Evolutionary conservation across 1,140 invertebrate genomes (phyloP), one percentile per base, ranked within the genome.

Genomic region (Eulimnadia texana): DNA sequence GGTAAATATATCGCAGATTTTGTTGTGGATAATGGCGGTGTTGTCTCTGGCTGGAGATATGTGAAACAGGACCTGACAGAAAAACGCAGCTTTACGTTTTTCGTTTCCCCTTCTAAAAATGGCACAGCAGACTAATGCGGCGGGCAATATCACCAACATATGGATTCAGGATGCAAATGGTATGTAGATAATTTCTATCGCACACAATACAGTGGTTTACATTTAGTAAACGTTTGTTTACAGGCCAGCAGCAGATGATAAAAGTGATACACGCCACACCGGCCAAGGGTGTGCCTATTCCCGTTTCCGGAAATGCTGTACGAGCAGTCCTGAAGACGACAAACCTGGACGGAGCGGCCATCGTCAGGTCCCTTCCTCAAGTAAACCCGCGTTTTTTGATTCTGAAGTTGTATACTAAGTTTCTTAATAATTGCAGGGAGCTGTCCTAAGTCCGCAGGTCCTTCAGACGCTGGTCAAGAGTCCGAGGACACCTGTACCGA

Each of bases 91-190:
- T n/a, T n/a, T n/a, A n/a, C n/a, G n/a, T n/a, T n/a, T n/a, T n/a
- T n/a, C n/a, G n/a, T n/a, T n/a, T n/a, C n/a, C n/a, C n/a, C n/a
- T n/a, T n/a, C n/a, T n/a, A n/a, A n/a, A 42, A 42, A 42, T 42
- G 33, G 33, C 33, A 16, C 33, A 42, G 33, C 79, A 80, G 66
- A 78, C 78, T n/a, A 52, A 19, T 23, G 24, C 55, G 22, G 22
- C 55, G 19, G 42, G 51, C 22, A 79, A 77, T 72, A 79, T 78
- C 63, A 75, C 79, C 70, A 82, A 82, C 73, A 80, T 81, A 68
- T 70, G 81, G 60, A 82, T 83, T 70, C 80, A 83, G 64, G 80
- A 81, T 72, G 74, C 77, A 29, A 80, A 80, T 69, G 81, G 80
- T 81, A 72, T 80, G 78, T 76, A 42, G 63, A 52, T 6, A 28